These are phyloP conservation scores for Scaptomyza hsui DNA, from an alignment of 1,140 invertebrate species.

Conservation along the genomic window DNA sequence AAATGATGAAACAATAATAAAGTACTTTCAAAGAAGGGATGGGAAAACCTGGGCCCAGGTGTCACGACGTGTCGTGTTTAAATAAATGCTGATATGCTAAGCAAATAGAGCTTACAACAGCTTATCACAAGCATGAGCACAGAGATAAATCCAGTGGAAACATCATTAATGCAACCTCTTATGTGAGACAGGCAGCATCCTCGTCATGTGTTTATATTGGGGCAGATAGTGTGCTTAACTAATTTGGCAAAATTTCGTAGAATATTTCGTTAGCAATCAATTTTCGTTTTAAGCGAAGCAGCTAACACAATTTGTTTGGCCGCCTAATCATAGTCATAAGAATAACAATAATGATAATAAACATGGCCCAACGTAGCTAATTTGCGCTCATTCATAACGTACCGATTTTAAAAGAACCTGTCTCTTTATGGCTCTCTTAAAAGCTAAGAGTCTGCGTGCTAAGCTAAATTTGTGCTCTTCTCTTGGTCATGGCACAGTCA, in stretches of 20 bases:
- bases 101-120: slow-evolving; percentile 36
- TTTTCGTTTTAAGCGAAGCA: slow-evolving; percentile 38
- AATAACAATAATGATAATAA: slow-evolving; percentile 57
- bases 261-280: slow-evolving; percentile 55
- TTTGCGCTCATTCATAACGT: slow-evolving; percentile 68
- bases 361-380: slow-evolving; percentile 60
- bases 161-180: not conserved
- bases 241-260: slow-evolving; percentile 17
- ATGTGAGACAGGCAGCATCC: not conserved
- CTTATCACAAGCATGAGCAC: slow-evolving; percentile 17
- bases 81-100: slow-evolving; percentile 12
- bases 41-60: slow-evolving; percentile 7
- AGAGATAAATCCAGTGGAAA: slow-evolving; percentile 2
- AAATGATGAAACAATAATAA: slow-evolving; percentile 6
- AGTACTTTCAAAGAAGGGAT: not conserved
- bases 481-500: slow-evolving; percentile 5
- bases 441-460: slow-evolving; percentile 29
- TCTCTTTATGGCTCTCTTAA: slow-evolving; percentile 16
- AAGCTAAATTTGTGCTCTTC: slow-evolving; percentile 4
- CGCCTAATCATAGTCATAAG: slow-evolving; percentile 37
- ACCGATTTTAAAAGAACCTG: not conserved
- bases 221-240: not conserved
- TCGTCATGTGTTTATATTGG: slow-evolving; percentile 5
- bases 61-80: slow-evolving; percentile 13
- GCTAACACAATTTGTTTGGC: slow-evolving; percentile 29